Evolutionary conservation across 2,888 invertebrate genomes (phyloP), one percentile per base, ranked within the genome.

Genomic region (Drosophila paucipuncta): DNA sequence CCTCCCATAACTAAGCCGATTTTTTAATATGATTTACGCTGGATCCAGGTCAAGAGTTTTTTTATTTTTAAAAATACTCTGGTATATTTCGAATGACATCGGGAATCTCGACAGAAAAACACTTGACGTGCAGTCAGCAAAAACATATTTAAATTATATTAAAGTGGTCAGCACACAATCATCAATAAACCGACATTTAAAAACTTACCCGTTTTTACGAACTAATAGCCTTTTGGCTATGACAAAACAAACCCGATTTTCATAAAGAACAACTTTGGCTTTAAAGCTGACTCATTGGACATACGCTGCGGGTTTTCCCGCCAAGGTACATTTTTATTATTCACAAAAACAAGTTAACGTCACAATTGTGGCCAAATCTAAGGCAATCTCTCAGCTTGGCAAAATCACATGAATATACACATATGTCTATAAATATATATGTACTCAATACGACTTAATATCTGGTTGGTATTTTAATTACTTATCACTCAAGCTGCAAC

Each of bases 281-380:
- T 28, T 28, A 16, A n/a, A 11, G 9, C 11, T 76, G 75, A 75
- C 22, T 76, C 61, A 75, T 52, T 11, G n/a, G 28, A 13, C 18
- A 16, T 33, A 35, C 4, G n/a, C 50, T 30, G 52, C 54, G 49
- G 62, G 49, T 54, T 59, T 75, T 78, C 70, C 70, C 76, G 49
- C 37, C 57, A 57, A 63, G 31, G 58, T 49, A 35, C 35, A 49
- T 52, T 50, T 43, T 10, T 30, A 4, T 43, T 47, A 28, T 50
- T 47, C n/a, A 33, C 31, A 31, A 50, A 55, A 49, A 54, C 50
- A 59, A 43, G 35, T 49, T 41, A 61, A 28, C 43, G 43, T 55
- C 69, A 57, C 22, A 16, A n/a, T 30, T 33, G 13, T 30, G 25
- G 25, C 41, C 41, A 59, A 65, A 57, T 39, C 53, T 58, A 37